Conservation (phyloP, 2,797 vertebrate species). For the Coccyzus lansbergi region DNA sequence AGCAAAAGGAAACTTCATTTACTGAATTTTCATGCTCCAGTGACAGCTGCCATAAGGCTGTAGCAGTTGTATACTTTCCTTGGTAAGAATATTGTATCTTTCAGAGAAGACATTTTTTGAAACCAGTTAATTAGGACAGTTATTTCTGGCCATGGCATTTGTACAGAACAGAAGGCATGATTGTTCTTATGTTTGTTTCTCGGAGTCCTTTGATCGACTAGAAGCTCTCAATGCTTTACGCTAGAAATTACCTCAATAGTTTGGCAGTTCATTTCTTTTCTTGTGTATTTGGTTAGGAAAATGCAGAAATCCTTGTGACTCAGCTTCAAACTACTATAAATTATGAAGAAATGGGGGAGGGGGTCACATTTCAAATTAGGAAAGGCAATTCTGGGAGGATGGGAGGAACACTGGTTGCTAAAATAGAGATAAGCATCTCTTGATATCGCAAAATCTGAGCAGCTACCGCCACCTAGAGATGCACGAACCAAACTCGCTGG, state of each 20-base stretch:
- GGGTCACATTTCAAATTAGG: conserved; percentile 54
- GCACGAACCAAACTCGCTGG: neutral
- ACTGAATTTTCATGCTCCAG: conserved; percentile 48
- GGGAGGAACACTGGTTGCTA: conserved; percentile 40
- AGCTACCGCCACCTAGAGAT: conserved; percentile 73
- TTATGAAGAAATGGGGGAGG: conserved; percentile 63
- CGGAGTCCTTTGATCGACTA: conserved; percentile 69
- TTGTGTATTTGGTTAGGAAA: conserved; percentile 53
- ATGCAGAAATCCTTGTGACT: conserved; percentile 55
- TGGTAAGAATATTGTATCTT: conserved; percentile 42
- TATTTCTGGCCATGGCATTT: conserved; percentile 71
- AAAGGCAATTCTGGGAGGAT: conserved; percentile 50
- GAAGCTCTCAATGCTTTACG: conserved; percentile 66
- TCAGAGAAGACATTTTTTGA: conserved; percentile 49
- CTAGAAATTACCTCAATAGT: conserved; percentile 67
- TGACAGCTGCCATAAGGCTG: conserved; percentile 62
- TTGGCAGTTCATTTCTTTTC: conserved; percentile 54
- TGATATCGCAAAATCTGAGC: conserved; percentile 54
- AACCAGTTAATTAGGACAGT: conserved; percentile 75
- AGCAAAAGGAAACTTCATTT: conserved; percentile 9
- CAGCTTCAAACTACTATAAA: conserved; percentile 68
- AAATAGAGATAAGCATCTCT: conserved; percentile 41
- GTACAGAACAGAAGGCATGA: conserved; percentile 75
- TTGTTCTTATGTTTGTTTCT: conserved; percentile 76
- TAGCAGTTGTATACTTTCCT: conserved; percentile 59